Conservation (phyloP, 2,797 vertebrate species). For the Zenarchopterus dispar region DNA sequence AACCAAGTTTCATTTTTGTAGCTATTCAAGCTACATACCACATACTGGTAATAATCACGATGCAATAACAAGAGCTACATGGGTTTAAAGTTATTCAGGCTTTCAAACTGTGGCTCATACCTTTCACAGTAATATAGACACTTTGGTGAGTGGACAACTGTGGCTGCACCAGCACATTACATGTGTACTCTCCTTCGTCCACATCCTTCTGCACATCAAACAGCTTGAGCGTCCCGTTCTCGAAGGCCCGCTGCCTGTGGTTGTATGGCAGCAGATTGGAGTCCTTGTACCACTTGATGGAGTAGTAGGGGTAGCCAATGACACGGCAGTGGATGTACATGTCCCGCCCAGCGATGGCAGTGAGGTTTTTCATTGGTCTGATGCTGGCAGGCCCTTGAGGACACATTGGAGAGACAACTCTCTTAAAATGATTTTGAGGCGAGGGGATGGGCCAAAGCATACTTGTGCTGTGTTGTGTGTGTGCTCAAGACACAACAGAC, state of each 20-base stretch:
- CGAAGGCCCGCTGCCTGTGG: slow-evolving; percentile 97
- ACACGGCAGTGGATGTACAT: slow-evolving; percentile 98
- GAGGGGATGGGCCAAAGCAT: slow-evolving; percentile 45
- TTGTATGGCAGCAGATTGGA: slow-evolving; percentile 97
- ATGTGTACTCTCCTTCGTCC: slow-evolving; percentile 96
- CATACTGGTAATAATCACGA: slow-evolving; percentile 14
- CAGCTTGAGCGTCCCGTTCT: slow-evolving; percentile 95
- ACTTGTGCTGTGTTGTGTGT: slow-evolving; percentile 66
- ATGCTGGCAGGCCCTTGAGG: slow-evolving; percentile 94
- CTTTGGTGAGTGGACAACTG: slow-evolving; percentile 97
- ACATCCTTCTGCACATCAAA: slow-evolving; percentile 96
- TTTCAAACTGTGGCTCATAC: slow-evolving; percentile 69
- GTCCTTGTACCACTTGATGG: slow-evolving; percentile 99
- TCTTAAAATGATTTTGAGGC: slow-evolving; percentile 88
- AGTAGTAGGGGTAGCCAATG: slow-evolving; percentile 98
- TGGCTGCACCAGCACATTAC: slow-evolving; percentile 94
- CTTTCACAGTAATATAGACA: slow-evolving; percentile 97
- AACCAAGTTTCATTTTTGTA: no score
- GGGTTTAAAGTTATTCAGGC: no score
- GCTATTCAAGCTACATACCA: slow-evolving; percentile 1
- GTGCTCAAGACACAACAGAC: slow-evolving; percentile 66
- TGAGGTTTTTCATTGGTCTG: slow-evolving; percentile 98
- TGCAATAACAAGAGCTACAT: not conserved
- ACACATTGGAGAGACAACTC: slow-evolving; percentile 81
- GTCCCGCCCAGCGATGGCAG: slow-evolving; percentile 97